These are phyloP conservation scores for Palythoa grandiflora DNA, from an alignment of 92 coral and sea anemone species.

Conservation along the genomic window DNA sequence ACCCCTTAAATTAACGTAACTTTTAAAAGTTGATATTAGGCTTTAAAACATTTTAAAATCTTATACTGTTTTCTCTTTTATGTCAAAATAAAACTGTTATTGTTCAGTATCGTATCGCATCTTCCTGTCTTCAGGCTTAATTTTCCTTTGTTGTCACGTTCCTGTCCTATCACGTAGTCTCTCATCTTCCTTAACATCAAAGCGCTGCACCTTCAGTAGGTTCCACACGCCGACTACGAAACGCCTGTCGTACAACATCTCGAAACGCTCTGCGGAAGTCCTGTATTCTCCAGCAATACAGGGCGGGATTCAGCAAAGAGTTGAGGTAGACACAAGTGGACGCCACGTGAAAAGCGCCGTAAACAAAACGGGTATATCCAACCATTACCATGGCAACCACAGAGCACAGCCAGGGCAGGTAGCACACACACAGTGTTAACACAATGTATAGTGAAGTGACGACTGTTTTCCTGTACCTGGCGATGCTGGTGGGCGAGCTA, in stretches of 20 bases:
- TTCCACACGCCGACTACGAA: neutral
- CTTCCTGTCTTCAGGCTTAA: too few relatives aligned
- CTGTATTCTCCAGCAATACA: slow-evolving; percentile 43
- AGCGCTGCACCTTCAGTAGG: neutral
- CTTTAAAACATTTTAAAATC: too few relatives aligned
- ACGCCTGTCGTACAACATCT: neutral
- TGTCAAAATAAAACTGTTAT: too few relatives aligned
- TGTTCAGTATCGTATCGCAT: too few relatives aligned
- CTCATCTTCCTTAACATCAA: neutral
- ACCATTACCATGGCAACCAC: slow-evolving; percentile 16
- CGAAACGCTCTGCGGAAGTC: slow-evolving; percentile 36
- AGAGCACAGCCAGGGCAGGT: slow-evolving; percentile 41
- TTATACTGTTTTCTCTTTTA: too few relatives aligned
- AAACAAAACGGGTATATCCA: slow-evolving; percentile 23
- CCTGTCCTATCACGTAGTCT: neutral
- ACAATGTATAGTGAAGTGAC: slow-evolving; percentile 39
- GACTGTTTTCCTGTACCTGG: slow-evolving; percentile 35
- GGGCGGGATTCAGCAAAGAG: slow-evolving; percentile 26
- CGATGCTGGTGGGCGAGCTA: neutral
- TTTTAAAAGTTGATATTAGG: too few relatives aligned
- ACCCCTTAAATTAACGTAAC: too few relatives aligned
- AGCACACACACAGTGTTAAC: slow-evolving; percentile 15
- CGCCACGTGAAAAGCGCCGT: slow-evolving; percentile 36
- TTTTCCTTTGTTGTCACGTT: too few relatives aligned
- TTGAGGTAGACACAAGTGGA: slow-evolving; percentile 31